Percentiles rank a stretch among this genome's conserved stretches.
phyloP scores from a whole-genome alignment of 2,797 vertebrate genomes.

The Podarcis siculus region DNA sequence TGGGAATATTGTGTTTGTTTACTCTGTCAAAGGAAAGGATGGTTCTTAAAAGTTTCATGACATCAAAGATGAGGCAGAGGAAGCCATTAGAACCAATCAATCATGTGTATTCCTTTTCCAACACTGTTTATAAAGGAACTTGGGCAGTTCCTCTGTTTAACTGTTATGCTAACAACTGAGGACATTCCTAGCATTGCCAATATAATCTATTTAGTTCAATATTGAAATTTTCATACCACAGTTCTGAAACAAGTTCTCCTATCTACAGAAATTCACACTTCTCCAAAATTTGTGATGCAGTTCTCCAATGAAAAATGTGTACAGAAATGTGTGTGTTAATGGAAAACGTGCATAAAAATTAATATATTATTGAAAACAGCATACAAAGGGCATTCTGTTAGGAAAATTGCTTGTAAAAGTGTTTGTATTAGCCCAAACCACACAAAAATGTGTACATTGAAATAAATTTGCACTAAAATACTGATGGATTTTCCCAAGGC shows the following conservation, averaged over 20 bases:
- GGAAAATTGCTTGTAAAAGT: no score
- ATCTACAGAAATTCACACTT: no score
- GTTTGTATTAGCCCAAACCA: background rate
- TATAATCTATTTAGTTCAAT: conserved; percentile 47
- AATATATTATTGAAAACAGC: no score
- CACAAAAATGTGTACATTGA: background rate
- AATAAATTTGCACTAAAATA: background rate
- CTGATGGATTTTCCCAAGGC: no score
- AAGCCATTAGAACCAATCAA: conserved; percentile 69
- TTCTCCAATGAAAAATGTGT: no score
- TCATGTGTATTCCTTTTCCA: conserved; percentile 49
- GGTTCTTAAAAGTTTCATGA: conserved; percentile 70
- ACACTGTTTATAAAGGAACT: conserved; percentile 73
- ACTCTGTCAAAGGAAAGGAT: conserved; percentile 70
- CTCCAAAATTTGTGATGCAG: no score
- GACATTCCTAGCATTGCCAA: conserved; percentile 69
- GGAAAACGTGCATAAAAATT: no score
- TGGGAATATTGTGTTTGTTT: conserved; percentile 70
- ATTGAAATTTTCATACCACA: conserved; percentile 24
- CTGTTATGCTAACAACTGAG: conserved; percentile 74
- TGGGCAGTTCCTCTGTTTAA: conserved; percentile 68
- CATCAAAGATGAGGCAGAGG: conserved; percentile 73
- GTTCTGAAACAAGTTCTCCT: background rate
- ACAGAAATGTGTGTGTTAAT: no score
- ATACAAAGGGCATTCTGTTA: no score